Evolutionary conservation across 2,888 invertebrate species (phyloP).

Genomic region (Platycheirus rosarum): DNA sequence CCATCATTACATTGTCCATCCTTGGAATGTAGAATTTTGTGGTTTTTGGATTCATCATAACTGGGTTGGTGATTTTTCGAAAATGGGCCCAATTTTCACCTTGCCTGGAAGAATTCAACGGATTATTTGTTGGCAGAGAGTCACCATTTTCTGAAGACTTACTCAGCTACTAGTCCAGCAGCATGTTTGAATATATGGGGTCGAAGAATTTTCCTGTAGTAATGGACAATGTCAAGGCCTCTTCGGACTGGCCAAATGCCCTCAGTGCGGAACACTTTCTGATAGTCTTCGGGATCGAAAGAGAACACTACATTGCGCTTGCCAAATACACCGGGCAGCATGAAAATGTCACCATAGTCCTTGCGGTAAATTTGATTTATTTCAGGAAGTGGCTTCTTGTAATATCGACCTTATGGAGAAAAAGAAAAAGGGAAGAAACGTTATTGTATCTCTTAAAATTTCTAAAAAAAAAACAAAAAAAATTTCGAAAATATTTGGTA

Average conservation of each 20-base stretch:
- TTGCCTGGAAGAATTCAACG: slow-evolving; percentile 81
- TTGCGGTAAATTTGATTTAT: slow-evolving; percentile 59
- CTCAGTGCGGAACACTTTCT: slow-evolving; percentile 79
- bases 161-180: slow-evolving; percentile 76
- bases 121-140: background rate
- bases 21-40: slow-evolving; percentile 83
- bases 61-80: slow-evolving; percentile 86
- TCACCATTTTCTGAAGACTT: slow-evolving; percentile 1
- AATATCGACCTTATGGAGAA: slow-evolving; percentile 40
- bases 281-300: slow-evolving; percentile 83
- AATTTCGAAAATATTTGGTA: background rate
- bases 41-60: slow-evolving; percentile 85
- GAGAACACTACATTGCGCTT: slow-evolving; percentile 79
- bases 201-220: slow-evolving; percentile 81
- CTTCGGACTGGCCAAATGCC: slow-evolving; percentile 75
- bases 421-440: background rate
- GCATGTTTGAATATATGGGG: slow-evolving; percentile 75
- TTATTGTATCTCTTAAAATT: no score
- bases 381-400: slow-evolving; percentile 54
- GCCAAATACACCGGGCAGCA: slow-evolving; percentile 80
- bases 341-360: slow-evolving; percentile 81
- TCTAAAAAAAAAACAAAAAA: background rate
- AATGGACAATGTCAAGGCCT: slow-evolving; percentile 80
- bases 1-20: slow-evolving; percentile 82
- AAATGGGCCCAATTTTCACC: slow-evolving; percentile 87